Evolutionary conservation across 2,888 invertebrate species (phyloP).

Genomic region (Lasioglossum zephyrum): DNA sequence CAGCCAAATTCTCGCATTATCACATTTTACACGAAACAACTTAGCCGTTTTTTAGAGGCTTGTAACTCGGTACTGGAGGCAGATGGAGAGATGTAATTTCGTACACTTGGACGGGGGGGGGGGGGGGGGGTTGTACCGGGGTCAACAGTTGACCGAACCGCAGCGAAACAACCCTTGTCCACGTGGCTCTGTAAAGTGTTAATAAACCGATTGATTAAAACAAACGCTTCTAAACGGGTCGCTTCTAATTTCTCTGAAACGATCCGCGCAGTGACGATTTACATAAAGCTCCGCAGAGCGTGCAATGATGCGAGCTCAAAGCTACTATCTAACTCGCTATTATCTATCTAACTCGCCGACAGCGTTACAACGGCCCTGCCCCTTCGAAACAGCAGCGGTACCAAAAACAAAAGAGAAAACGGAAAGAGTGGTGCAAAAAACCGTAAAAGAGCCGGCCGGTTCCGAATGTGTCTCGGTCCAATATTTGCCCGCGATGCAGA

Average conservation of each 20-base stretch:
- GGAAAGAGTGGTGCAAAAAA: not conserved
- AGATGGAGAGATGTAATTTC: no score
- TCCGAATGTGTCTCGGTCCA: not conserved
- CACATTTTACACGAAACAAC: no score
- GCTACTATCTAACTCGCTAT: no score
- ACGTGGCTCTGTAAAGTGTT: not conserved
- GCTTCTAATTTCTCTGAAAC: not conserved
- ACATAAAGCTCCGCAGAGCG: not conserved
- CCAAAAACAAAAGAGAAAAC: not conserved
- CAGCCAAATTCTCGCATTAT: no score
- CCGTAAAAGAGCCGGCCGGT: not conserved
- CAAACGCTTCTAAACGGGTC: not conserved
- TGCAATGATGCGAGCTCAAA: not conserved
- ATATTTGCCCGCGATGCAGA: constrained; percentile 25
- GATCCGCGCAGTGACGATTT: not conserved
- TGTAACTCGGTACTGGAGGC: no score
- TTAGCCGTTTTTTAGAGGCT: no score
- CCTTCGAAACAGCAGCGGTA: no score
- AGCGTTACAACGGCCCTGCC: not conserved
- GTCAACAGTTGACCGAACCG: not conserved
- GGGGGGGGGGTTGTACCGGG: no score
- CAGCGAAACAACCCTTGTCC: not conserved
- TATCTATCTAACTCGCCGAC: not conserved
- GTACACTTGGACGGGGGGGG: no score
- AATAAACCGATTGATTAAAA: not conserved